Conservation (phyloP, 2,888 invertebrate genomes). For the Stenodera caucasica region DNA sequence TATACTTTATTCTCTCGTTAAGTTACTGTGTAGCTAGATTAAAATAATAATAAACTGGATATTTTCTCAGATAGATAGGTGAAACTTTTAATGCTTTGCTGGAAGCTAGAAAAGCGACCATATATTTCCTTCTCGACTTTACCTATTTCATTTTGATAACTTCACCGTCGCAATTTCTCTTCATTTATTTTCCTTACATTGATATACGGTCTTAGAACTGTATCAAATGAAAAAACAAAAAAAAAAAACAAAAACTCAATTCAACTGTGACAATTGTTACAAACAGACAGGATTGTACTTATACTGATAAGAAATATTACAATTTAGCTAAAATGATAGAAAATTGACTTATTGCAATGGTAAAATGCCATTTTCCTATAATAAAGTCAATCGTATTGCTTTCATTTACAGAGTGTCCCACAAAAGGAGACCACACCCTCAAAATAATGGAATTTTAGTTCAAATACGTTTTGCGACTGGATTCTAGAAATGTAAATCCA, state of each 20-base stretch:
- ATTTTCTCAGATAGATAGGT: not conserved
- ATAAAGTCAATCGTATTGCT: no score
- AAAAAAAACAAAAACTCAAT: no score
- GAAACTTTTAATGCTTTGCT: not conserved
- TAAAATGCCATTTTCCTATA: no score
- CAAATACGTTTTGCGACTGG: no score
- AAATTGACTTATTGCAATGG: no score
- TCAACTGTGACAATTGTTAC: slow-evolving; percentile 4
- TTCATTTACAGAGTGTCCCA: no score
- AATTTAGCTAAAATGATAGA: no score
- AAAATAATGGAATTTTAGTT: no score
- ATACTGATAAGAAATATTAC: no score
- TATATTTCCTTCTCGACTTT: slow-evolving; percentile 4
- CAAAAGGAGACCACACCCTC: no score
- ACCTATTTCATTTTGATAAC: slow-evolving; percentile 6
- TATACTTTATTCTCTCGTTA: not conserved
- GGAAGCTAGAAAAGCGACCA: not conserved
- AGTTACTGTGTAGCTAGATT: no score
- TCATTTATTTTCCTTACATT: not conserved
- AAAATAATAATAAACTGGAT: not conserved
- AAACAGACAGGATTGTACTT: not conserved
- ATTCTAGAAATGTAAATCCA: no score
- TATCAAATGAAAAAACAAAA: not conserved
- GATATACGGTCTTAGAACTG: not conserved
- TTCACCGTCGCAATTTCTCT: not conserved